These are phyloP conservation scores for Electrona antarctica DNA, from an alignment of 2,113 vertebrate species.

Conservation along the genomic window DNA sequence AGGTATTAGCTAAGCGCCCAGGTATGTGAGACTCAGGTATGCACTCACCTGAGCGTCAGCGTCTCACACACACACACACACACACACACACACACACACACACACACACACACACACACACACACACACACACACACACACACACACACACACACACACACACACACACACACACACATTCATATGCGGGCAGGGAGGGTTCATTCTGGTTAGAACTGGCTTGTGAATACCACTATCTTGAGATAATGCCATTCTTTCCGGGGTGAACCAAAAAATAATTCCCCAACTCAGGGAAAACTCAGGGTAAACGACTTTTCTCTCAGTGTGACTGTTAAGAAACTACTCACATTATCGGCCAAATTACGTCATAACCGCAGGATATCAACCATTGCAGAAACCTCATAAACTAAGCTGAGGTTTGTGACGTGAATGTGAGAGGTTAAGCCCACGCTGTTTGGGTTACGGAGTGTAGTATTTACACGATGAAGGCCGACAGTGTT, in stretches of 20 bases:
- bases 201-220: conserved; percentile 34
- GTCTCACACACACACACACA: not conserved
- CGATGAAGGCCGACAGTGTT: conserved; percentile 21
- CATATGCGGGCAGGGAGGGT: not conserved
- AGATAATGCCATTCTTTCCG: conserved; percentile 32
- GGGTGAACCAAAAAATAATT: no score
- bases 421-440: no score
- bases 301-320: no score
- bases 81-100: no score
- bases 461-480: conserved; percentile 59
- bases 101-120: no score
- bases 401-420: not conserved
- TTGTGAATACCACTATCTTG: conserved; percentile 22
- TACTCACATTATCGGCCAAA: no score
- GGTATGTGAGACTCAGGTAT: conserved; percentile 50
- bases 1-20: not conserved
- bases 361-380: not conserved
- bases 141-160: no score
- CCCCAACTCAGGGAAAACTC: no score
- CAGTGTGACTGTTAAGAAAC: no score
- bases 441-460: conserved; percentile 56
- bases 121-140: not conserved
- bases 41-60: conserved; percentile 45
- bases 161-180: no score
- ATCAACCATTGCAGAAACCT: not conserved